Base-by-base conservation (phyloP, 2,113 vertebrate species). In the Serinus canaria region DNA sequence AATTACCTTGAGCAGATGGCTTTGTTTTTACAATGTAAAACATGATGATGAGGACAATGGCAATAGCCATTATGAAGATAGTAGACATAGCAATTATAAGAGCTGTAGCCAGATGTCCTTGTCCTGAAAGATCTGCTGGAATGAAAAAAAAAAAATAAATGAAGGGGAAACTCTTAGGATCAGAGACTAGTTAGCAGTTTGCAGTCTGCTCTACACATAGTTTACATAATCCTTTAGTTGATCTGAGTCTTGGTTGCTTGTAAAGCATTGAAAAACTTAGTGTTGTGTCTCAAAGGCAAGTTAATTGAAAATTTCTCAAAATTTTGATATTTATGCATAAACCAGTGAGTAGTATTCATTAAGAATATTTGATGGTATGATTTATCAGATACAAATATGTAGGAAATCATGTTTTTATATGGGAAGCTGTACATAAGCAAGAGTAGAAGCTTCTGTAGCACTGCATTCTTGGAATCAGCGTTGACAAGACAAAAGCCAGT, bases 31-130 rank as follows among this genome's bases (percentile, higher is more conserved):
- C 97, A 95, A 99, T 99, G 96, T 99, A 99, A 97, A 99, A 99
- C 98, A 99, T 99, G 92, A 99, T 99, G 97, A 99, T 99, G 91
- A 99, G 98, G 77, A 99, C 99, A 15, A 99, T 99, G 85, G 99
- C 99, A 31, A 99, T 98, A 76, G 99, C 99, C 99, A 99, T 99
- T 97, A 99, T 99, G 95, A 99, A 99, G 97, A 99, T 99, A 81
- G 99, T 99, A 69, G 99, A 99, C 99, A 99, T 99, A 83, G 99
- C 99, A 13, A 99, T 99, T 88, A 99, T 99, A 70, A 99, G 98
- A 90, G 99, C 99, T 5, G 99, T 99, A 89, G 99, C 99, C 78
- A 99, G 97, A 96, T 99, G 99, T 73, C 99, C 98, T 97, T 99
- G 99, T 79, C 99, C 98, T 9, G 98, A 97, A 67, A 98, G 95